Conservation (phyloP, 37 sponge, comb jelly and placozoan species). For the Chondrilla cf. caribensis region DNA sequence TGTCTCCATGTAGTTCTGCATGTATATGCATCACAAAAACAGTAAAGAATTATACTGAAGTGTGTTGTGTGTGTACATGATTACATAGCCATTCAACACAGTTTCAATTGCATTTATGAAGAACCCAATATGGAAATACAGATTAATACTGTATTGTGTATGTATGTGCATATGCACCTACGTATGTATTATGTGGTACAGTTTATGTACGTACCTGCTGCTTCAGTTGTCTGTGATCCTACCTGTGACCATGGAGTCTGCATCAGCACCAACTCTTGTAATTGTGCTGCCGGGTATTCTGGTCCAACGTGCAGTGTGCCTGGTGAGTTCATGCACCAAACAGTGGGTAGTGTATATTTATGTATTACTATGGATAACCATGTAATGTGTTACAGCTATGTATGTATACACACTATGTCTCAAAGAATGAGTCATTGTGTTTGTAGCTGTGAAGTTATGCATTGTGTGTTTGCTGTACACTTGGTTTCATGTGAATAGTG, state of each 20-base stretch:
- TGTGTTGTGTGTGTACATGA: not conserved
- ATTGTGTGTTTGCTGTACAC: no score
- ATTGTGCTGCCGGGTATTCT: constrained; percentile 40
- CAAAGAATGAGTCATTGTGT: no score
- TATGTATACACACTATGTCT: no score
- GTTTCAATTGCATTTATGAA: no score
- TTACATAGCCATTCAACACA: no score
- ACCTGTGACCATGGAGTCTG: constrained; percentile 71
- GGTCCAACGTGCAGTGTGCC: constrained; percentile 39
- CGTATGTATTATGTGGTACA: not conserved
- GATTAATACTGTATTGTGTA: no score
- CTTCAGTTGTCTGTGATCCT: constrained; percentile 44
- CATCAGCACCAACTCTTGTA: constrained; percentile 44
- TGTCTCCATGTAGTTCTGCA: not conserved
- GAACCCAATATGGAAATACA: no score
- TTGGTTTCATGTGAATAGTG: no score
- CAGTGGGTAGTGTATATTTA: not conserved
- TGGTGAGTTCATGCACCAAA: not conserved
- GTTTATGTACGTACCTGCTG: not conserved
- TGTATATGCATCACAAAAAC: not conserved
- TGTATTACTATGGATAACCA: not conserved
- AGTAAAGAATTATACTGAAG: not conserved
- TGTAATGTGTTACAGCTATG: not conserved
- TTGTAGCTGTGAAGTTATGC: no score
- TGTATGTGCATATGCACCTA: no score